These are phyloP conservation scores for Acanthococcus lagerstroemiae DNA, from an alignment of 2,888 invertebrate species.

Conservation along the genomic window DNA sequence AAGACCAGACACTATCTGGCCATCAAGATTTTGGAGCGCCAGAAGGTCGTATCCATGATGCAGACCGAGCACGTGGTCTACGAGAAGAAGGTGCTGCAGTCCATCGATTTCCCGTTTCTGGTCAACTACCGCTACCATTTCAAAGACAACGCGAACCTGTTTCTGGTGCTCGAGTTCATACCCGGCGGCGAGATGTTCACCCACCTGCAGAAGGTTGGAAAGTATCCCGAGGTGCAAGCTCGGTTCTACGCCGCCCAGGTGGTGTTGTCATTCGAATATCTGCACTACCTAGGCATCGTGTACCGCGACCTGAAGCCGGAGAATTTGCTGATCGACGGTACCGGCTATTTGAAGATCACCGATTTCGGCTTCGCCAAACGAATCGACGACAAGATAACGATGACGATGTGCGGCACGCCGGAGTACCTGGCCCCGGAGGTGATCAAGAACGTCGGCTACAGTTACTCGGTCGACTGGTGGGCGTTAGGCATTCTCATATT, in stretches of 20 bases:
- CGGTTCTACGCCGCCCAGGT: conserved; percentile 23
- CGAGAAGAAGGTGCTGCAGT: conserved; percentile 22
- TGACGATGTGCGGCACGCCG: conserved; percentile 23
- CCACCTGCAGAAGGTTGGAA: conserved; percentile 10
- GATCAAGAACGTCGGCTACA: conserved; percentile 21
- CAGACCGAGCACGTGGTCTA: conserved; percentile 25
- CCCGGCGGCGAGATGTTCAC: conserved; percentile 26
- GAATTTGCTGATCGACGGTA: conserved; percentile 15
- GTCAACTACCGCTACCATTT: conserved; percentile 18
- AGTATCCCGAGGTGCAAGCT: conserved; percentile 19
- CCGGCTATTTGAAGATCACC: conserved; percentile 18
- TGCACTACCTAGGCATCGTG: conserved; percentile 21
- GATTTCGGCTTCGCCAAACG: conserved; percentile 26
- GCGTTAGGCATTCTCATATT: conserved; percentile 21
- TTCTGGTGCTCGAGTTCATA: conserved; percentile 15
- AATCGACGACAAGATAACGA: conserved; percentile 15
- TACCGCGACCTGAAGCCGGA: conserved; percentile 23
- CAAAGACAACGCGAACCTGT: conserved; percentile 19
- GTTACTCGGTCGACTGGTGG: conserved; percentile 22
- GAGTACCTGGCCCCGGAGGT: conserved; percentile 25
- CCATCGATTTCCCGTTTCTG: conserved; percentile 25
- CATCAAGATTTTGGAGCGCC: conserved; percentile 22
- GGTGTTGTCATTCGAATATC: conserved; percentile 15
- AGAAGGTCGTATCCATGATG: conserved; percentile 23
- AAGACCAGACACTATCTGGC: conserved; percentile 7